phyloP scores from a whole-genome alignment of 2,888 invertebrate genomes.

The Drosophila helvetica region DNA sequence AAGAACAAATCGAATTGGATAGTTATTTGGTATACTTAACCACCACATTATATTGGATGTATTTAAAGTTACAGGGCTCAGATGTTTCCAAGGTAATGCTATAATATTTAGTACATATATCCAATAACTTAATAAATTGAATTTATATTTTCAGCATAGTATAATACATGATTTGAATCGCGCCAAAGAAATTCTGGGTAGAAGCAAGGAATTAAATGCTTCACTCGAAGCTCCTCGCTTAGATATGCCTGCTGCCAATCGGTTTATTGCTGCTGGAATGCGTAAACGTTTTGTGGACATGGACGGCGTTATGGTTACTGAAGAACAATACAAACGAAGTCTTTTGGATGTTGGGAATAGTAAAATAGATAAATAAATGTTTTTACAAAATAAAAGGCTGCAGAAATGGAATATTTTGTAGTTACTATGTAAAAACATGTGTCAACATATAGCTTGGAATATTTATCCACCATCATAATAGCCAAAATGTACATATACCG shows the following conservation, averaged over 20 bases:
- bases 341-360: neutral
- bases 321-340: conserved; percentile 35
- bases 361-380: neutral
- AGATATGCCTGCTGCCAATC: conserved; percentile 55
- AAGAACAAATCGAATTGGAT: conserved; percentile 60
- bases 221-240: conserved; percentile 41
- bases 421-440: neutral
- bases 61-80: conserved; percentile 52
- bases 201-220: conserved; percentile 54
- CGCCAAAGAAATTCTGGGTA: conserved; percentile 52
- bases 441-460: neutral
- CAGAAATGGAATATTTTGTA: neutral
- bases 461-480: neutral
- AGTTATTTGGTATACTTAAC: conserved; percentile 53
- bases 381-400: neutral
- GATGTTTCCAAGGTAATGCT: conserved; percentile 49
- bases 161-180: conserved; percentile 56
- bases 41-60: conserved; percentile 64
- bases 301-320: conserved; percentile 42
- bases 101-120: neutral
- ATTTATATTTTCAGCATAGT: conserved; percentile 36
- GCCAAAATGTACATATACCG: neutral
- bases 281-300: conserved; percentile 56
- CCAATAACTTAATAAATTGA: neutral
- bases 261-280: conserved; percentile 60